Base-by-base conservation (phyloP, 2,797 vertebrate species). In the Argya squamiceps region DNA sequence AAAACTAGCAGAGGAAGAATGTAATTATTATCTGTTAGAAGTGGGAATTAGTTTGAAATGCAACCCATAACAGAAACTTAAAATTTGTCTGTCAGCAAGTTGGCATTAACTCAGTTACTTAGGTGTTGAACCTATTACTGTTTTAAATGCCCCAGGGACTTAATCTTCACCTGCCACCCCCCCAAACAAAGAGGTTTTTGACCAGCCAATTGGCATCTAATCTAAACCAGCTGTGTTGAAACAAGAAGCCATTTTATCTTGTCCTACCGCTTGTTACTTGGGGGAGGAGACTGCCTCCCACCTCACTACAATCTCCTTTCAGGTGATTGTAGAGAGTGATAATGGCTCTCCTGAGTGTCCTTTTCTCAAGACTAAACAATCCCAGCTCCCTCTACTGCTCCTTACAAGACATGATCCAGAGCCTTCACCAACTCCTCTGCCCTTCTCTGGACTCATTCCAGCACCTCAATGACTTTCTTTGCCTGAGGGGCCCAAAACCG, bases 211-310 rank as follows among this genome's bases (percentile, higher is more conserved):
- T 53, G n/a, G 7, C 17, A 60, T 39, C 9, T 68, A 52, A 76
- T 17, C 46, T 68, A 44, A 37, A 46, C 12, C 27, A 58, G 4
- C 7, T 9, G 13, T 39, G 4, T 23, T 60, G 24, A 16, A 60
- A 59, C 1, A 8, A 19, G 12, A 59, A 34, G 37, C 3, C 15
- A n/a, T 76, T 59, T 68, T 68, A 14, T 68, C 39, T 52, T n/a
- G 4, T 52, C 19, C 9, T 39, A n/a, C 9, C 44, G 5, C 29
- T 60, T 76, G 19, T 68, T 44, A n/a, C 8, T 5, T 65, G 23
- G 49, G n/a, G 26, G 15, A 59, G 43, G 10, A 16, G 12, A 27
- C 21, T 0, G 0, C 5, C 22, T 1, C 26, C 8, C 29, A 41
- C 17, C 11, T 74, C 50, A 21, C 24, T 41, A 14, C 12, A 16